Percentiles rank a stretch among this genome's conserved stretches.
Conservation (phyloP, 2,113 vertebrate genomes). For the Saiga tatarica region DNA sequence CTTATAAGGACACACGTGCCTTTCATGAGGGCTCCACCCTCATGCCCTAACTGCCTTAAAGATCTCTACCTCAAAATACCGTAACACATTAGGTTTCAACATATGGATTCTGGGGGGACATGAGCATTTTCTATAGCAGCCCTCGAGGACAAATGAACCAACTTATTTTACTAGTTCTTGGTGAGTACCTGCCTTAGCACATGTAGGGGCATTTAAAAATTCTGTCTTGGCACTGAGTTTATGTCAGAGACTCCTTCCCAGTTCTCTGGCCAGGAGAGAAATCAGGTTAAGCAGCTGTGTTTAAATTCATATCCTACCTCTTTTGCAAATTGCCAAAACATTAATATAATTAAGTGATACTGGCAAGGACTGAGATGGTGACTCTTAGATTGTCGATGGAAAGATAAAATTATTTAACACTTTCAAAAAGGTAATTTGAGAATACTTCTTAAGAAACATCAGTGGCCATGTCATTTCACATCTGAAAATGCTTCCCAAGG, state of each 20-base stretch:
- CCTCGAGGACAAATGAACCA: not conserved
- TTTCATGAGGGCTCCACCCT: not conserved
- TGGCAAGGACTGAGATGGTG: not conserved
- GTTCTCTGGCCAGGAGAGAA: not conserved
- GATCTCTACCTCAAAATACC: not conserved
- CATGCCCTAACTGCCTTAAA: not conserved
- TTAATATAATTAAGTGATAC: not conserved
- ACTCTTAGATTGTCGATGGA: not conserved
- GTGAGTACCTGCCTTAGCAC: not conserved
- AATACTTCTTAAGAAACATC: not conserved
- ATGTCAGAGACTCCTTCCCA: not conserved
- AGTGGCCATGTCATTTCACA: not conserved
- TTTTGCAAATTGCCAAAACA: conserved; percentile 23
- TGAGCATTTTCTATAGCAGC: not conserved
- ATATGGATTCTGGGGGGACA: not conserved
- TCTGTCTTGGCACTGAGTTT: not conserved
- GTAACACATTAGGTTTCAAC: not conserved
- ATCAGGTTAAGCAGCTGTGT: not conserved
- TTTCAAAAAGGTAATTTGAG: not conserved
- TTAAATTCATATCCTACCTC: not conserved
- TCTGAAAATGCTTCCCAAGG: conserved; percentile 5
- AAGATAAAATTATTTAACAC: not conserved
- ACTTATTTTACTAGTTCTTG: not conserved
- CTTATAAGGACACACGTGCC: not conserved
- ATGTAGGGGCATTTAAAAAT: not conserved